Conservation (phyloP, 2,797 vertebrate species). For the Tragelaphus oryx region DNA sequence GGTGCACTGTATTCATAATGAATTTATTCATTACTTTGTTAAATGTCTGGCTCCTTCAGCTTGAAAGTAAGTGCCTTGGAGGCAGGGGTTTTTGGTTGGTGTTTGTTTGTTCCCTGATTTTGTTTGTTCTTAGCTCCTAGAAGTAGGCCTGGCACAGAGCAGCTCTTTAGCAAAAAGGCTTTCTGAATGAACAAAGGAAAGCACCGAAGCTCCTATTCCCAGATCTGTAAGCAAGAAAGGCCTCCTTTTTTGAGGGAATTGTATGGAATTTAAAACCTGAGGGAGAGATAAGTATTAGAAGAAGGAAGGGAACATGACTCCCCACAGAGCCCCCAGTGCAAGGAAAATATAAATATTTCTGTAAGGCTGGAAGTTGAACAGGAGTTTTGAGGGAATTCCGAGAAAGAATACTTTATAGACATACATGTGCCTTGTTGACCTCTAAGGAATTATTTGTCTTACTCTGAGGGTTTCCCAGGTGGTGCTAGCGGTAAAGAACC, state of each 20-base stretch:
- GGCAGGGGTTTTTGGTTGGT: background rate
- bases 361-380: background rate
- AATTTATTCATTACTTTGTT: background rate
- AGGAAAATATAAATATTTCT: background rate
- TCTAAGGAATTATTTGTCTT: background rate
- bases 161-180: background rate
- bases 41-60: background rate
- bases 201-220: too few relatives aligned
- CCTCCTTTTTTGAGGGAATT: background rate
- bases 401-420: background rate
- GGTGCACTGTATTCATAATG: background rate
- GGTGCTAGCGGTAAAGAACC: background rate
- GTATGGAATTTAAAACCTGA: background rate
- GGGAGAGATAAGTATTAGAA: background rate
- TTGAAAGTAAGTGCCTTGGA: background rate
- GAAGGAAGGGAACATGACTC: background rate
- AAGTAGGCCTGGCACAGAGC: background rate
- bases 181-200: background rate
- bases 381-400: background rate
- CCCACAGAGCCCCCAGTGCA: background rate
- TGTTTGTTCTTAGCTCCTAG: background rate
- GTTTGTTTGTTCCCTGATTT: background rate
- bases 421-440: background rate
- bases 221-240: background rate
- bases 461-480: background rate